Evolutionary conservation across 2,797 vertebrate species (phyloP), one percentile per base, ranked within the genome.

Genomic region (Gambelia wislizenii): DNA sequence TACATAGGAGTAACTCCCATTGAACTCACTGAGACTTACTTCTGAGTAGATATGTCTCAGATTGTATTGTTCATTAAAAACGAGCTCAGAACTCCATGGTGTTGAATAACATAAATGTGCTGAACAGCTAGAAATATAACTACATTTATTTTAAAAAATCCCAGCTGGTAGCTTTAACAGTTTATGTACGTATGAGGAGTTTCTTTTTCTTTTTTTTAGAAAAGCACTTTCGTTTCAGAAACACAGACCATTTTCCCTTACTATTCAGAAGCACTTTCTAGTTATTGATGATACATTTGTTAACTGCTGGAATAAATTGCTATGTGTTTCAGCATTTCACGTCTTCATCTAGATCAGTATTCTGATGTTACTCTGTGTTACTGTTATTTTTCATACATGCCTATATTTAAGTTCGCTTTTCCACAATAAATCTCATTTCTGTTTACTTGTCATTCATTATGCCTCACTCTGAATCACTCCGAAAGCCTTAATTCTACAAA

Each of bases 71-170:
- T 82, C 56, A 95, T 95, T 94, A 96, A 95, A 88, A 95, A 95
- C 86, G 86, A 94, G 87, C 79, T 92, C 80, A 86, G 84, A 33
- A 83, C 74, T 95, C 91, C 92, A 92, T 89, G 2, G 83, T 87
- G 82, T 88, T 94, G 92, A 94, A 91, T 85, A 95, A 80, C 86
- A 88, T 89, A 90, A 67, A 95, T 91, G 90, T 95, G 70, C 87
- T 91, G 87, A 86, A 83, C 92, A 91, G 93, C 92, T 93, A 95
- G 96, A 96, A 80, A 74, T 93, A 56, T 85, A 82, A 79, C 90
- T 88, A 89, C 47, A 80, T 27, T 59, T 47, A 87, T 88, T 84
- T n/a, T n/a, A n/a, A 86, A 49, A 86, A 13, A 47, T 27, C n/a
- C 30, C 70, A 20, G 22, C 81, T 86, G 3, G 27, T n/a, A 16